Base-by-base conservation (phyloP, 1,140 invertebrate genomes). In the Himalopsyche phryganea region DNA sequence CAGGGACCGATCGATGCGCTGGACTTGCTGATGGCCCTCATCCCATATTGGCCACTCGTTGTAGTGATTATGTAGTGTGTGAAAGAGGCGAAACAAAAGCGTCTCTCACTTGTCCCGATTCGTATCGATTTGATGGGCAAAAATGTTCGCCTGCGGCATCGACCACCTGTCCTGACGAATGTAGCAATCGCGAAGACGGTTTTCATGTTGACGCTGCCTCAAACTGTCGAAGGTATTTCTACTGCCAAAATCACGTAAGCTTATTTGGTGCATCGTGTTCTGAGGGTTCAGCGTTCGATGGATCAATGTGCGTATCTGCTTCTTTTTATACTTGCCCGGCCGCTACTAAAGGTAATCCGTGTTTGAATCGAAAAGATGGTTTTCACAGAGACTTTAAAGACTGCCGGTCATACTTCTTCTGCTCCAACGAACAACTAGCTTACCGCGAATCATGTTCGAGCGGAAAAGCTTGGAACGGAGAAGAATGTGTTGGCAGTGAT, bases 151-250 rank as follows among this genome's bases (percentile, higher is more conserved):
- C 56, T 15, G 56, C 56, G 15, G 51, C 52, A n/a, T 33, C n/a
- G 15, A 48, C 61, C 4, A 41, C 51, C 9, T 77, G 73, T 54
- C 66, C 70, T 0, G 79, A 77, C 13, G 53, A 71, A n/a, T 81
- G 79, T 55, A 71, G 76, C 13, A 63, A 67, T 35, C 66, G 62
- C 38, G 57, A 71, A 3, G 77, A 84, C 61, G 83, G 83, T 0
- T 83, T 82, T 19, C 83, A 83, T 63, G 75, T 78, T 1, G 81
- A 85, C 61, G 71, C 75, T 11, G 71, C 72, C 1, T 77, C 80
- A 1, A 79, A 75, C 2, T 85, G 83, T 66, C 74, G 76, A 2
- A 78, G 79, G 58, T 85, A 84, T 66, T 83, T 79, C 59, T 81
- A 80, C 35, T 84, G 83, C 60, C 70, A 73, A 56, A 66, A 69